Percentiles rank a stretch among this genome's conserved stretches.
Conservation (phyloP, 2,888 invertebrate genomes). For the Adelognathus sp. region DNA sequence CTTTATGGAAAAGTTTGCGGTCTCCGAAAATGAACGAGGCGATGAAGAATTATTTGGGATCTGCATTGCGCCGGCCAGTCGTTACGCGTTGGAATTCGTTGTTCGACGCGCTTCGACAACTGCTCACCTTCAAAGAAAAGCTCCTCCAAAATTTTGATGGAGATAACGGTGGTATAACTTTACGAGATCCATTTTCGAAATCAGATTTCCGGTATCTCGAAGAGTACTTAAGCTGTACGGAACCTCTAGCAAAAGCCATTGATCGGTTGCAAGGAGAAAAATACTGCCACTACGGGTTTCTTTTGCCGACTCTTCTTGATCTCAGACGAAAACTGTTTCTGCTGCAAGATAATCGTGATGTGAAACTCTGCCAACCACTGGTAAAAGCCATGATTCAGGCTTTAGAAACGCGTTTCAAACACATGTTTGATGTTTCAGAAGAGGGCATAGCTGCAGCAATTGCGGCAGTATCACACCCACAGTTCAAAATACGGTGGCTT, state of each 20-base stretch:
- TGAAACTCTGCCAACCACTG: background rate
- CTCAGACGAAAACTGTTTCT: background rate
- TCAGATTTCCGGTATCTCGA: background rate
- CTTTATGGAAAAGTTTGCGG: background rate
- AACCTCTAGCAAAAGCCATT: background rate
- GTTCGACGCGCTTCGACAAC: background rate
- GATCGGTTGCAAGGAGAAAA: conserved; percentile 1
- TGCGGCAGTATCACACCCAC: background rate
- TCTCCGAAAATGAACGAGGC: background rate
- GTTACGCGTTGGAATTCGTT: background rate
- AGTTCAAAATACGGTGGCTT: background rate
- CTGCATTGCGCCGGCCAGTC: background rate
- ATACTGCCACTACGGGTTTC: background rate
- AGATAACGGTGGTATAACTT: background rate
- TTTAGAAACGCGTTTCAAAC: background rate
- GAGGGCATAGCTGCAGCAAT: background rate
- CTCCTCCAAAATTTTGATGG: background rate
- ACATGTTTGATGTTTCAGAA: background rate
- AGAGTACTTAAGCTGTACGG: background rate
- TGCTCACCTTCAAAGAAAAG: background rate
- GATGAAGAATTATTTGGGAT: background rate
- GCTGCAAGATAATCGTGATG: background rate
- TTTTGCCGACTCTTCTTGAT: background rate
- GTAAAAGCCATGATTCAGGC: background rate
- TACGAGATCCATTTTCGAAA: background rate